phyloP scores from a whole-genome alignment of 2,797 vertebrate species.

The Eospalax fontanierii region DNA sequence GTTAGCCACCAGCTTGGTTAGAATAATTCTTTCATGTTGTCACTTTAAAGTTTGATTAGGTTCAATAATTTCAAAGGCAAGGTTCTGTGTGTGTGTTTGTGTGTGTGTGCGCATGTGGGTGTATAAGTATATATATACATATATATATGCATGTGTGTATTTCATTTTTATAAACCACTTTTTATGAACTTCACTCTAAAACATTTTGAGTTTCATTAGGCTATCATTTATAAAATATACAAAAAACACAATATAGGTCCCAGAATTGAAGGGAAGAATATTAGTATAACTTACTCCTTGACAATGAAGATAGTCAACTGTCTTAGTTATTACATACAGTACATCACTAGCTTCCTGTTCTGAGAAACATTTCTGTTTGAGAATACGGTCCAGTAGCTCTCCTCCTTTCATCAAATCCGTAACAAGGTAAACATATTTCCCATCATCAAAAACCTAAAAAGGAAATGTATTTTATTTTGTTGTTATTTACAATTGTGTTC shows the following conservation, averaged over 20 bases:
- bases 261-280: constrained; percentile 66
- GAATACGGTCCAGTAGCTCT: constrained; percentile 97
- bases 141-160: background rate
- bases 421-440: constrained; percentile 96
- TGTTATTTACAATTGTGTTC: constrained; percentile 52
- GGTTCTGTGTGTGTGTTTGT: constrained; percentile 9
- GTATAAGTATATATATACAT: too few species aligned
- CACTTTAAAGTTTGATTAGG: constrained; percentile 62
- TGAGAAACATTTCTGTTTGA: constrained; percentile 98
- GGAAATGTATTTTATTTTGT: constrained; percentile 25
- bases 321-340: constrained; percentile 97
- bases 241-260: background rate
- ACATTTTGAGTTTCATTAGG: constrained; percentile 59
- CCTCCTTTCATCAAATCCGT: constrained; percentile 99
- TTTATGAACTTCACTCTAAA: constrained; percentile 41
- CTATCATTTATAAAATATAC: constrained; percentile 38
- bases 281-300: constrained; percentile 93
- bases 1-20: background rate
- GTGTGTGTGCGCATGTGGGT: background rate
- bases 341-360: constrained; percentile 97
- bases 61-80: constrained; percentile 70
- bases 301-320: constrained; percentile 98
- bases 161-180: constrained; percentile 60
- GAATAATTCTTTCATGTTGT: constrained; percentile 44
- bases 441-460: constrained; percentile 96